phyloP scores from a whole-genome alignment of 2,888 invertebrate species.

The Nesidiocoris tenuis region DNA sequence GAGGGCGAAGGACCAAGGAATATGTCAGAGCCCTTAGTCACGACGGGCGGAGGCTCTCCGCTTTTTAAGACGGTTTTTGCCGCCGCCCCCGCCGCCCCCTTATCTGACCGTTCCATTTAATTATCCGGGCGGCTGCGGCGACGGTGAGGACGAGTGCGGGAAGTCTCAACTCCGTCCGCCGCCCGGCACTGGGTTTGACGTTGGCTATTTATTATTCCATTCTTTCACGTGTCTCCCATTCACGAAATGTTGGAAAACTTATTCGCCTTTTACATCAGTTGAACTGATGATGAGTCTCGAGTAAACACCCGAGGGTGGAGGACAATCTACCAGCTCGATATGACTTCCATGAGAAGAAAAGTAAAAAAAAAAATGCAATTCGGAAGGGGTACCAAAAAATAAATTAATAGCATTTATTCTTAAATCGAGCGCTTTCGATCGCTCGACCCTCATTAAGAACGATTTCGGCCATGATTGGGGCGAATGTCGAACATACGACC shows the following conservation, averaged over 20 bases:
- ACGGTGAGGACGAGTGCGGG: neutral
- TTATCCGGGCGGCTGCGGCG: conserved; percentile 39
- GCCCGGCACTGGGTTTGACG: conserved; percentile 40
- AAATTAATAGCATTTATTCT: too few species aligned
- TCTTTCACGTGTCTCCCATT: conserved; percentile 41
- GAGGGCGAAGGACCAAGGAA: conserved; percentile 40
- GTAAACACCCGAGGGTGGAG: too few species aligned
- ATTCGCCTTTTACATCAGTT: too few species aligned
- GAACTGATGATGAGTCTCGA: too few species aligned
- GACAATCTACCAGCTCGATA: too few species aligned
- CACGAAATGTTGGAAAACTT: neutral
- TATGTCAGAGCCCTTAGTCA: conserved; percentile 48
- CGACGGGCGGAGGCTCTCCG: conserved; percentile 30
- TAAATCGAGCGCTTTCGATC: too few species aligned
- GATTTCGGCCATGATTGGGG: too few species aligned
- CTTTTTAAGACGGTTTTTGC: conserved; percentile 47
- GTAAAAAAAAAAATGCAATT: too few species aligned
- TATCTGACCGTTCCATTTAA: conserved; percentile 43
- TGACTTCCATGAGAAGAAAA: too few species aligned
- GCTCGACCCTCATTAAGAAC: too few species aligned
- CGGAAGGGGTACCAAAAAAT: too few species aligned
- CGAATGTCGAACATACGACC: too few species aligned
- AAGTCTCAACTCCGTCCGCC: neutral
- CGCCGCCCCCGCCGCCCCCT: conserved; percentile 19
- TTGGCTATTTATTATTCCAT: conserved; percentile 46